Evolutionary conservation across 2,888 invertebrate species (phyloP), one percentile per base, ranked within the genome.

Genomic region (Orthosia incerta): DNA sequence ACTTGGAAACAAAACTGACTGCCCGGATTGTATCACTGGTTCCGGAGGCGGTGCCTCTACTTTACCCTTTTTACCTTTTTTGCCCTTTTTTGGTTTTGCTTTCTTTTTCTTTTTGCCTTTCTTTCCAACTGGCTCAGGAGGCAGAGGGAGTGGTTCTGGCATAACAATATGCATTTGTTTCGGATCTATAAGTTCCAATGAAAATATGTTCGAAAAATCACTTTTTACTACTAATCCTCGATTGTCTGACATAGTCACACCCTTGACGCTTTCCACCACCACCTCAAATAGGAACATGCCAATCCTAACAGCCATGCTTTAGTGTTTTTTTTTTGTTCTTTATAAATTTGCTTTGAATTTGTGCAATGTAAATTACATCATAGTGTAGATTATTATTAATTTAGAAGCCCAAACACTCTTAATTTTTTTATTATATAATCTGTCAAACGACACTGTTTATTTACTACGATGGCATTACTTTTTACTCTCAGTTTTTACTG

Each of bases 251-350:
- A 93, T 81, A 84, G 91, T 93, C 78, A 93, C 85, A 84, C 92
- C 94, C 68, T 91, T 91, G 0, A 96, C 92, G 70, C 87, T 94
- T 81, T 93, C 92, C 16, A 96, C 91, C 4, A 95, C 95, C 23
- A 96, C 95, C 87, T 96, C 96, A 79, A 96, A 96, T 64, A 96
- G 84, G 79, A 94, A 96, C 94, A 96, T 94, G 69, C 92, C 93
- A 71, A 91, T 93, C n/a, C 91, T 87, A 46, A 94, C 94, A 26
- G 95, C 92, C 95, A 96, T 96, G 7, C 57, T 76, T 50, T 31
- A 20, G 11, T 3, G 16, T 74, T 74, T 73, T 73, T n/a, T 71
- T 71, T 74, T 76, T 56, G 51, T 74, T 76, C 64, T 82, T 86
- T 70, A 72, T 67, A 84, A 68, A 26, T 87, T 81, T 79, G 1